These are phyloP conservation scores for Paelopatides confundens DNA, from an alignment of 53 echinoderm and acorn worm species.

Conservation along the genomic window DNA sequence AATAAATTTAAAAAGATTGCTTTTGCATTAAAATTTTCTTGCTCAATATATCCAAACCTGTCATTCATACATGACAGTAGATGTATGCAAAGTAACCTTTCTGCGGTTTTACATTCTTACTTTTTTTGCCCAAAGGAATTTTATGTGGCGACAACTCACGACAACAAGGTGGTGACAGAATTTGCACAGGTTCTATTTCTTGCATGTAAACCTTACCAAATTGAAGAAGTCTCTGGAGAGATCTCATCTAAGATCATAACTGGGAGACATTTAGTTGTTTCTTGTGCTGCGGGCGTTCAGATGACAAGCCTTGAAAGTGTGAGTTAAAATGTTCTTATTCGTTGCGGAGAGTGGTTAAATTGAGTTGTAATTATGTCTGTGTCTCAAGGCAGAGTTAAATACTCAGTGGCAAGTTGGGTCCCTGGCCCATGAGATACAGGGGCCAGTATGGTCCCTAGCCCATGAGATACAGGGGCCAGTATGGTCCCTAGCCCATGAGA, in stretches of 20 bases:
- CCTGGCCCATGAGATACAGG: no score
- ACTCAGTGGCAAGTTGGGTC: no score
- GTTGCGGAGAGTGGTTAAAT: not conserved
- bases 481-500: no score
- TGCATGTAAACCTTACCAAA: slow-evolving; percentile 91
- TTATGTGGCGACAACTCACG: slow-evolving; percentile 71
- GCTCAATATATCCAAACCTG: no score
- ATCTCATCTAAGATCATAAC: slow-evolving; percentile 19
- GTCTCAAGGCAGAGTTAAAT: no score
- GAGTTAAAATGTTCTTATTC: not conserved
- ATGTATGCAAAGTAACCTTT: no score
- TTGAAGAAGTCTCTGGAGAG: slow-evolving; percentile 67
- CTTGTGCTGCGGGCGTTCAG: slow-evolving; percentile 62
- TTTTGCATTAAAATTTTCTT: no score
- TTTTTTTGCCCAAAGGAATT: slow-evolving; percentile 54
- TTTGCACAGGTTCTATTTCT: slow-evolving; percentile 67
- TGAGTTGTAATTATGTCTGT: not conserved
- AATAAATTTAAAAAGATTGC: no score
- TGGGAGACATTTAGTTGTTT: slow-evolving; percentile 48
- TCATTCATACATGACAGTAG: no score
- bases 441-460: no score
- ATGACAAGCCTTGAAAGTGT: slow-evolving; percentile 65
- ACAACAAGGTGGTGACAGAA: slow-evolving; percentile 70
- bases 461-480: no score
- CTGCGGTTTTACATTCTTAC: no score